Evolutionary conservation across 2,888 invertebrate genomes (phyloP), one percentile per base, ranked within the genome.

Genomic region (Dryobotodes eremita): DNA sequence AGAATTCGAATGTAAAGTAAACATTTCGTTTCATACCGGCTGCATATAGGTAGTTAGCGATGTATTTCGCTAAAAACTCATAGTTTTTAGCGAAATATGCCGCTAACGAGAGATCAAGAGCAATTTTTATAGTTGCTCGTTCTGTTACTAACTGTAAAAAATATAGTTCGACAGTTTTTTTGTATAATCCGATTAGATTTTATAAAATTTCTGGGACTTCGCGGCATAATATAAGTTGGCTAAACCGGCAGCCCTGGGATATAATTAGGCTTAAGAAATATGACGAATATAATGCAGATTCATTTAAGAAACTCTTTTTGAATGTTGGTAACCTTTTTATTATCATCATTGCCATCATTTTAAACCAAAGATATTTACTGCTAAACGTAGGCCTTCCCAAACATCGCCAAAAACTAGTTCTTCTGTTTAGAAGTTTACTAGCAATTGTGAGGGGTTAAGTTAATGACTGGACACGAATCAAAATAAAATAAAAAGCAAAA

Each of bases 281-380:
- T 23, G n/a, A 65, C 31, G 42, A 75, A 65, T 26, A 65, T 76
- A 46, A 26, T 23, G 6, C 50, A 77, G 23, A 46, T 46, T 53
- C 1, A n/a, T 20, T 46, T n/a, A 20, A 1, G 5, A 6, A 46
- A 46, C 2, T 57, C 20, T 23, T 26, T 2, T 59, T 26, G 10
- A 15, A 59, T 26, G 57, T n/a, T 59, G n/a, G 0, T 59, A 59
- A 26, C 26, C n/a, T 59, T 59, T 57, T 26, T 26, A 26, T n/a
- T n/a, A 26, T 59, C 13, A 26, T 26, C 48, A 15, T 42, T 61
- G 26, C 20, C 10, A 11, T n/a, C n/a, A n/a, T n/a, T n/a, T n/a
- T n/a, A n/a, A n/a, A 36, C 23, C 7, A 13, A 23, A 64, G 13
- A 64, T 2, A 8, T 36, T 23, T 31, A 23, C 13, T 26, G 17